phyloP scores from a whole-genome alignment of 2,797 vertebrate genomes.

The Monodelphis domestica region DNA sequence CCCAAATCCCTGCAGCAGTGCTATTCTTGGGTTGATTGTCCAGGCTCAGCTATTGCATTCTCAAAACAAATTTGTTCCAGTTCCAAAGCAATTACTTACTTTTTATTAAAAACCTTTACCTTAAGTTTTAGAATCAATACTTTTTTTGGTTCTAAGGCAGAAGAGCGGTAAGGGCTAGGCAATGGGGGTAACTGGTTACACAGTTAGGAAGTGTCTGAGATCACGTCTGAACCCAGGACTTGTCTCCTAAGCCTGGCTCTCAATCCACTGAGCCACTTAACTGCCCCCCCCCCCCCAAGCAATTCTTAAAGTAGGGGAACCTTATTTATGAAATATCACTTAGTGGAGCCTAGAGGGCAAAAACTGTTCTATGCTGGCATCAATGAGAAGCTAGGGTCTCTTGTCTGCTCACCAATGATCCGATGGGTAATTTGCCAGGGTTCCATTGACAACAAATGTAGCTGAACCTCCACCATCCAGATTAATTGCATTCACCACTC shows the following conservation, averaged over 20 bases:
- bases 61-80: background rate
- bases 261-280: no score
- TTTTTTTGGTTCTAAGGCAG: no score
- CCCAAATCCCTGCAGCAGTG: background rate
- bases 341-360: background rate
- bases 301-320: background rate
- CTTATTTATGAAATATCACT: background rate
- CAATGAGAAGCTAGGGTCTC: background rate
- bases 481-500: slow-evolving; percentile 95
- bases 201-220: no score
- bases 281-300: no score
- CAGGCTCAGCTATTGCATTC: background rate
- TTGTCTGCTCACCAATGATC: slow-evolving; percentile 90
- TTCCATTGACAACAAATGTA: slow-evolving; percentile 89
- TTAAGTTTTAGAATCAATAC: no score
- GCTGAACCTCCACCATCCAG: slow-evolving; percentile 96
- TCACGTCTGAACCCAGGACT: no score
- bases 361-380: background rate
- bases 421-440: slow-evolving; percentile 92
- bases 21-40: background rate
- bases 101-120: no score
- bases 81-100: no score
- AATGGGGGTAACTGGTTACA: no score
- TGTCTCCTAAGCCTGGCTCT: no score
- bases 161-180: no score